phyloP scores from a whole-genome alignment of 2,113 vertebrate genomes.

The Microtus montanus region DNA sequence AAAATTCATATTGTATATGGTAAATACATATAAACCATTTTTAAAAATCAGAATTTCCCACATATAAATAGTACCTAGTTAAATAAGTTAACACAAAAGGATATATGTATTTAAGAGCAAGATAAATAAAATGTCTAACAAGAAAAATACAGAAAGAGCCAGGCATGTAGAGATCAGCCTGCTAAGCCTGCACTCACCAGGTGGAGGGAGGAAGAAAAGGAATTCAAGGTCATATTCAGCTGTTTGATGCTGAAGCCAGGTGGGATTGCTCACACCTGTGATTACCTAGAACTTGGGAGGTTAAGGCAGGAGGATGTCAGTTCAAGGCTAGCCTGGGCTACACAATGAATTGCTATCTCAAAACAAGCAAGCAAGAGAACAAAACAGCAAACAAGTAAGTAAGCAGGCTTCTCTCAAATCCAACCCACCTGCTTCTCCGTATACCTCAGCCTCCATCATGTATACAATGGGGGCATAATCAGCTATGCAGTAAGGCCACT shows the following conservation, averaged over 20 bases:
- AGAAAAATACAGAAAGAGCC: slow-evolving; percentile 15
- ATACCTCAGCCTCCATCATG: background rate
- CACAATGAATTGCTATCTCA: background rate
- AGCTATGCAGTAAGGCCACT: background rate
- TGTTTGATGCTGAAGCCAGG: background rate
- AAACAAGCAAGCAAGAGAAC: background rate
- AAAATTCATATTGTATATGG: background rate
- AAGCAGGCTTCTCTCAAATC: background rate
- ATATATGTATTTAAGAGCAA: slow-evolving; percentile 2
- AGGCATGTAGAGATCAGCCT: background rate
- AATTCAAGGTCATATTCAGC: background rate
- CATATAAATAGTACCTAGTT: background rate
- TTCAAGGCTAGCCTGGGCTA: background rate
- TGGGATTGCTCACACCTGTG: background rate
- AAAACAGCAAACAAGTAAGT: background rate
- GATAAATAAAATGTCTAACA: slow-evolving; percentile 40
- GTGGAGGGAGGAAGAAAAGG: background rate
- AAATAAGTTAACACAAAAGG: background rate
- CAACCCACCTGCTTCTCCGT: background rate
- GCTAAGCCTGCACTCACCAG: background rate
- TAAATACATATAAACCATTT: background rate
- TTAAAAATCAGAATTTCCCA: background rate
- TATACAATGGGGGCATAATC: background rate
- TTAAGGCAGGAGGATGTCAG: background rate
- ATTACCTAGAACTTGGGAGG: background rate